phyloP scores from a whole-genome alignment of 2,113 vertebrate genomes.

The Accipiter virgatus region DNA sequence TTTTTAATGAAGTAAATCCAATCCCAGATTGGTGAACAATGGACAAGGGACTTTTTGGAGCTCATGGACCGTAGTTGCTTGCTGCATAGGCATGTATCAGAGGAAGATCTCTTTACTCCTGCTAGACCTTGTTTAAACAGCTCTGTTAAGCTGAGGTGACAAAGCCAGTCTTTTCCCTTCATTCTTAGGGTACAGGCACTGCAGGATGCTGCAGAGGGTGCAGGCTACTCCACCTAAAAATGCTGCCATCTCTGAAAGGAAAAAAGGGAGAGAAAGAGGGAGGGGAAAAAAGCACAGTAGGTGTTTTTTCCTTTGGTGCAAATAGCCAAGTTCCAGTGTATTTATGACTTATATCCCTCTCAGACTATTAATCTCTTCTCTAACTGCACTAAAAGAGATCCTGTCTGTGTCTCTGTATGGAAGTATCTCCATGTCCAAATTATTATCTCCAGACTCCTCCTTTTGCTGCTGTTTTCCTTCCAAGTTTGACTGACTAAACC shows the following conservation, averaged over 20 bases:
- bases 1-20: conserved; percentile 28
- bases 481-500: background rate
- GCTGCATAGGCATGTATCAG: background rate
- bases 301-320: background rate
- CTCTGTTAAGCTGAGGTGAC: background rate
- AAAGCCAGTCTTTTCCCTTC: background rate
- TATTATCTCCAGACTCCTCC: background rate
- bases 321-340: background rate
- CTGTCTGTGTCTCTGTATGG: background rate
- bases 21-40: background rate
- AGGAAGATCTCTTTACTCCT: background rate
- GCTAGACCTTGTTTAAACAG: background rate
- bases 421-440: background rate
- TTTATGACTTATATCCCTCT: background rate
- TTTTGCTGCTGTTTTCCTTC: background rate
- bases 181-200: background rate
- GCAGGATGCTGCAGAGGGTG: background rate
- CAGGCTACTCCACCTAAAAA: background rate
- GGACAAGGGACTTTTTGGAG: background rate
- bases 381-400: background rate
- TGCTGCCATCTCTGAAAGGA: background rate
- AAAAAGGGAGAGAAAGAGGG: background rate
- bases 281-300: background rate
- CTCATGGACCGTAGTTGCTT: background rate
- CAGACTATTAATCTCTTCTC: background rate